Evolutionary conservation across 64 coral and sea anemone genomes (phyloP), one percentile per base, ranked within the genome.

Genomic region (Trachythela sp.): DNA sequence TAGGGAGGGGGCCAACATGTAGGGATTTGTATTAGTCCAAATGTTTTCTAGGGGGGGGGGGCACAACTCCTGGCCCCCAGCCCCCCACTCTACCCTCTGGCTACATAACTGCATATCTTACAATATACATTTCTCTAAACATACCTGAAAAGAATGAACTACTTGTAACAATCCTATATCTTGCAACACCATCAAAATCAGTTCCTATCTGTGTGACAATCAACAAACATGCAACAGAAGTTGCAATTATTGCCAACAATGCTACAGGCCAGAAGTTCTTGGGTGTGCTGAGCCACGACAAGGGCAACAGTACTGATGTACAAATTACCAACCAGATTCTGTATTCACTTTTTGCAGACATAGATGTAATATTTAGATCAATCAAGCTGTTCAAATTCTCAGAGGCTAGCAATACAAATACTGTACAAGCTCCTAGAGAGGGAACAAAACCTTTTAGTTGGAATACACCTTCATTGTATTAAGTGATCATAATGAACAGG

Each of bases 231-330:
- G 95, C 95, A 36, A 92, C 48, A 32, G 95, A 90, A 9, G 95
- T 97, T 17, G 92, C 92, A 2, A 92, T 13, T 58, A 92, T 97
- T 8, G 95, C 95, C 13, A 92, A 88, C 31, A 97, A 83, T 0
- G 95, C 95, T 40, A 97, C 94, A 37, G 87, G 90, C 95, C 95
- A 97, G 80, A 97, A 97, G 40, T 97, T 92, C 77, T 92, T 97
- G 15, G 95, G 95, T 49, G 95, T 97, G 8, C 95, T 92, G 5
- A 97, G 88, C 95, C 95, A 97, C 2, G 95, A 88, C 37, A 92
- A 88, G 2, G 95, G 95, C 40, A 97, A 70, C 0, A 97, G 88
- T 9, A 71, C 87, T 17, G 92, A 87, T 31, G 93, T 91, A 48
- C 92, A 94, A 20, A 97, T 92, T 2, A 92, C 2, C 48, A 97